Evolutionary conservation across 2,113 vertebrate species (phyloP), one percentile per base, ranked within the genome.

Genomic region (Nannobrachium achirus): DNA sequence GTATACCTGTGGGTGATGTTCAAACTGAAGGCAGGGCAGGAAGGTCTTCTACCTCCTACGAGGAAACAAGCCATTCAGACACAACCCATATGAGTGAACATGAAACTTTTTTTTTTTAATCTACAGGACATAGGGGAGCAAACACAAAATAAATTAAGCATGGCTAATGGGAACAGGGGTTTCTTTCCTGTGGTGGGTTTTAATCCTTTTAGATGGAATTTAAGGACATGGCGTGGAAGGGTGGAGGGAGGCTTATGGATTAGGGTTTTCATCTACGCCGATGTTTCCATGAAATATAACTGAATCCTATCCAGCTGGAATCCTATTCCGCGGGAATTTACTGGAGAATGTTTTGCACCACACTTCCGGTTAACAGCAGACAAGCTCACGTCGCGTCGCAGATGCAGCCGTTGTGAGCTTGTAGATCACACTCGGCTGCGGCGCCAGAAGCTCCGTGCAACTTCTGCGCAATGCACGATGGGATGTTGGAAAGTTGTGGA

Each of bases 121-220:
- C 68, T 44, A 25, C 25, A 25, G 25, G 25, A 3, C 58, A 59
- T 52, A 14, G 60, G 69, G 48, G 15, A 60, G 62, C 9, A 11
- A 18, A 48, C 19, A 16, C 63, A 49, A 71, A 75, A 77, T 78
- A 62, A 81, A 78, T 85, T 75, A 81, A 44, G 49, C 42, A 63
- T 20, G 55, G 40, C 59, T 81, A 69, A 78, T 63, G 63, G 53
- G 52, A 46, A 39, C 57, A 55, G 50, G 42, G 8, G 1, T 10
- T 8, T 60, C 48, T 39, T 19, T 8, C 8, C 56, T 56, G 33
- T 72, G 7, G 25, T 69, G 67, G 69, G 53, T 70, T 83, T 33
- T 77, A 87, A 83, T 85, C 82, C 62, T 65, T 80, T 63, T 69
- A 46, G 16, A 49, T 64, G 25, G 3, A 16, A 3, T 68, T 76